Conservation (phyloP, 2,113 vertebrate genomes). For the Embiotoca jacksoni region DNA sequence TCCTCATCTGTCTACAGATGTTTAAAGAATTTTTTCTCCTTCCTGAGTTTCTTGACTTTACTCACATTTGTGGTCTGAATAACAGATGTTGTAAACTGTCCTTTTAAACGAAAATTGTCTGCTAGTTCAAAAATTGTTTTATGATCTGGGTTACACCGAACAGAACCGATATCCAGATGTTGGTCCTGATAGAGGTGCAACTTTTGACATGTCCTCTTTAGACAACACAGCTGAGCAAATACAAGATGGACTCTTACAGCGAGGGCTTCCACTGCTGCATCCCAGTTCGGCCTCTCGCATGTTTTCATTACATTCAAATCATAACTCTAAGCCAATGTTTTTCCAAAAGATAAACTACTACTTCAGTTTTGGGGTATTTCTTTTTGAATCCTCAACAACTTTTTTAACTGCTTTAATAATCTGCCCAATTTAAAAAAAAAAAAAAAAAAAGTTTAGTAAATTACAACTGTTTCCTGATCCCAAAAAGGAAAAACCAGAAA, state of each 20-base stretch:
- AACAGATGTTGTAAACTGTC: too few species aligned
- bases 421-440: too few species aligned
- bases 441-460: too few species aligned
- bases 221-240: constrained; percentile 17
- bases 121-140: too few species aligned
- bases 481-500: too few species aligned
- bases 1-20: background rate
- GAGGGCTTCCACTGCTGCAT: background rate
- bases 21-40: background rate
- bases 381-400: too few species aligned
- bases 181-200: background rate
- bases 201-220: background rate
- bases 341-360: background rate
- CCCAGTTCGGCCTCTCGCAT: background rate
- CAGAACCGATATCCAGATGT: background rate
- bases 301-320: background rate
- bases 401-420: too few species aligned
- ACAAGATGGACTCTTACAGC: background rate
- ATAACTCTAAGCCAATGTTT: background rate
- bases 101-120: too few species aligned
- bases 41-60: too few species aligned
- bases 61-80: too few species aligned
- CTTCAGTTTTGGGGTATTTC: too few species aligned
- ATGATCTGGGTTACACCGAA: background rate
- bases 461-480: too few species aligned